These are phyloP conservation scores for Anarhynchus alexandrinus DNA, from an alignment of 2,113 vertebrate species.

Conservation along the genomic window DNA sequence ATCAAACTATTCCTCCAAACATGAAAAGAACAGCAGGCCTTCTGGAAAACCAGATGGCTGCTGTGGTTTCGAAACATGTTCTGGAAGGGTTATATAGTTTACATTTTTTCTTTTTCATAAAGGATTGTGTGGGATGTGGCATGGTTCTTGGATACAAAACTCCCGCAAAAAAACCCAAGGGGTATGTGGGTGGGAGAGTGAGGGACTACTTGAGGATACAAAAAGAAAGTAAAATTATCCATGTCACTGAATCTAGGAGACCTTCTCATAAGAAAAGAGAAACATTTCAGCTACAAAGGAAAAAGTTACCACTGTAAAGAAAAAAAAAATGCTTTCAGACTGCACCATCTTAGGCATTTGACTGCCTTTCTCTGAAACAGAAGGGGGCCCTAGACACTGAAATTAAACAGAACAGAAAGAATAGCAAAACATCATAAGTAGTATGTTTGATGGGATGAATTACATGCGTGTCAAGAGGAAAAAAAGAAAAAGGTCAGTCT, in stretches of 20 bases:
- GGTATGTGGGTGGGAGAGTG: not conserved
- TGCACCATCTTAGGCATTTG: not conserved
- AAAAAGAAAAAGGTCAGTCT: conserved; percentile 1
- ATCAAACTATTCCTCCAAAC: conserved; percentile 79
- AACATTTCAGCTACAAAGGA: not conserved
- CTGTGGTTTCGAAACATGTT: conserved; percentile 61
- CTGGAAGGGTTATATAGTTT: conserved; percentile 59
- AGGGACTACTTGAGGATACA: not conserved
- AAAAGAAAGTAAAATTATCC: not conserved
- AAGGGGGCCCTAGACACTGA: not conserved
- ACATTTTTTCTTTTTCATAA: conserved; percentile 49
- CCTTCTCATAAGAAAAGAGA: not conserved
- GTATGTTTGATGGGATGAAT: not conserved
- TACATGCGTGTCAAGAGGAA: not conserved
- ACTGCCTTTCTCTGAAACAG: conserved; percentile 10
- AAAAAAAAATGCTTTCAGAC: not conserved
- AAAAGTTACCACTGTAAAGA: not conserved
- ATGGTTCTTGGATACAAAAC: conserved; percentile 16
- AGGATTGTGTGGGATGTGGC: conserved; percentile 39
- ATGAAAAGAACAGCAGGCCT: conserved; percentile 81
- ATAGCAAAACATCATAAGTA: not conserved
- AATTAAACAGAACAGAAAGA: not conserved
- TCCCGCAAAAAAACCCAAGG: not conserved
- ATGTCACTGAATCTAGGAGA: not conserved
- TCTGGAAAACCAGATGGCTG: conserved; percentile 81